Conservation (phyloP, 2,113 vertebrate genomes). For the Nyctereutes procyonoides region DNA sequence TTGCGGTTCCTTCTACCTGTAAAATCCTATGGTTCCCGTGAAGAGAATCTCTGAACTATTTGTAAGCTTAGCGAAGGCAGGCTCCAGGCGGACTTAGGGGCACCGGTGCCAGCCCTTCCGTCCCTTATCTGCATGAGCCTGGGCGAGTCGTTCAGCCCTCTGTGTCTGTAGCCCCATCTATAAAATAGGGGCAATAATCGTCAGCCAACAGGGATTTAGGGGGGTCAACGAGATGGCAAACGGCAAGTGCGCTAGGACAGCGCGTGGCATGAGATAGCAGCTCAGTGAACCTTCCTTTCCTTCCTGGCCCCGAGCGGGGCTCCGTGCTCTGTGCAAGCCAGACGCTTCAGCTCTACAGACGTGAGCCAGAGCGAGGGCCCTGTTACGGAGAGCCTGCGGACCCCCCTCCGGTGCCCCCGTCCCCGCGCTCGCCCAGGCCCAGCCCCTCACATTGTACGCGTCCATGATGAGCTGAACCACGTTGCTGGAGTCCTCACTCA, state of each 20-base stretch:
- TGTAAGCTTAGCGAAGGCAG: neutral
- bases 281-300: neutral
- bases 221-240: neutral
- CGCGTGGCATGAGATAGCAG: neutral
- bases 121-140: neutral
- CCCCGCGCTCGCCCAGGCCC: fast-evolving
- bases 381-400: too few species aligned
- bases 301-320: neutral
- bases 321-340: neutral
- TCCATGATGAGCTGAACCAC: slow-evolving; percentile 90
- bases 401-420: neutral
- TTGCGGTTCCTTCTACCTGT: neutral
- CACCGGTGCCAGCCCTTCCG: neutral
- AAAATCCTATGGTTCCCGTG: slow-evolving; percentile 3
- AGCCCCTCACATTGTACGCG: slow-evolving; percentile 87
- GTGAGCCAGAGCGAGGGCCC: too few species aligned
- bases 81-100: neutral
- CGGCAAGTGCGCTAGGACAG: neutral
- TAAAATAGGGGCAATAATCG: neutral
- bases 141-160: neutral
- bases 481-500: slow-evolving; percentile 89
- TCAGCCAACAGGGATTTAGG: neutral
- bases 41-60: slow-evolving; percentile 7
- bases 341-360: neutral
- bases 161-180: neutral